phyloP scores from a whole-genome alignment of 2,797 vertebrate species.

The Xiphophorus birchmanni region DNA sequence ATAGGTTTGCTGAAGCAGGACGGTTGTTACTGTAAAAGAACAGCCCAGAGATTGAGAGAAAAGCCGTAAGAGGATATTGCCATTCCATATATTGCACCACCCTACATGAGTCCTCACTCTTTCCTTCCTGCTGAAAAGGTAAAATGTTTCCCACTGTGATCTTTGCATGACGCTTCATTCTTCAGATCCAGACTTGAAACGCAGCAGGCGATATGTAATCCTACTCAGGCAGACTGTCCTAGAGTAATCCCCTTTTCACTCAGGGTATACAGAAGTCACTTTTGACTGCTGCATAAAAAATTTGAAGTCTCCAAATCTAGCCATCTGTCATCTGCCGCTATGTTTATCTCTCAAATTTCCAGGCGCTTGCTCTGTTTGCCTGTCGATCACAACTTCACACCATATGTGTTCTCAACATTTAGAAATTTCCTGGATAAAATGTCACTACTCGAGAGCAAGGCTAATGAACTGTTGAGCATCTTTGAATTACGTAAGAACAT shows the following conservation, averaged over 20 bases:
- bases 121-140: conserved; percentile 30
- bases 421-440: conserved; percentile 23
- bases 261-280: conserved; percentile 66
- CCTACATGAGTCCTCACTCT: neutral
- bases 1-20: neutral
- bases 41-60: neutral
- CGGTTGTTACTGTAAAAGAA: conserved; percentile 7
- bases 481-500: conserved; percentile 55
- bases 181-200: conserved; percentile 63
- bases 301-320: conserved; percentile 55
- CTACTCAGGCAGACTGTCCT: conserved; percentile 63
- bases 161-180: conserved; percentile 45
- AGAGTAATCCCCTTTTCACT: conserved; percentile 66
- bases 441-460: conserved; percentile 38
- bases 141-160: conserved; percentile 48
- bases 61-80: conserved; percentile 16
- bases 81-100: conserved; percentile 21
- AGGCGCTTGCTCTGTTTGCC: conserved; percentile 41
- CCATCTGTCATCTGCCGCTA: conserved; percentile 64
- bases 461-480: conserved; percentile 39
- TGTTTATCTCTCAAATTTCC: conserved; percentile 60
- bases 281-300: conserved; percentile 60
- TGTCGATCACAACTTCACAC: conserved; percentile 27
- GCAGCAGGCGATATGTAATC: conserved; percentile 73
- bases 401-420: conserved; percentile 30